Evolutionary conservation across 2,797 vertebrate species (phyloP).

Genomic region (Picus viridis): DNA sequence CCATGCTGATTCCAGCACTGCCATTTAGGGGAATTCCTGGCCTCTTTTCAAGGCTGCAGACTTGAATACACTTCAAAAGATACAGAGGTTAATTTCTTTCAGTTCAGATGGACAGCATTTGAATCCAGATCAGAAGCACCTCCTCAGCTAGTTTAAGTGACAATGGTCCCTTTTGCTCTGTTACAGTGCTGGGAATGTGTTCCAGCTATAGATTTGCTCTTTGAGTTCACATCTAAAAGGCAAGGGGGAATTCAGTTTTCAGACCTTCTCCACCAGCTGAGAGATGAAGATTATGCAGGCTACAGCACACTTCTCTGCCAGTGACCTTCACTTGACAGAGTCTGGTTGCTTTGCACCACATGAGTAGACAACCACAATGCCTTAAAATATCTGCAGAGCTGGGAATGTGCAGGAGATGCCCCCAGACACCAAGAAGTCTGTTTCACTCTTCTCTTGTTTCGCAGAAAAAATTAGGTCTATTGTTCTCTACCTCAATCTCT

Average conservation of each 20-base stretch:
- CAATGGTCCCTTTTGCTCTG: neutral
- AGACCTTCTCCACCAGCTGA: neutral
- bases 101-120: neutral
- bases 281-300: neutral
- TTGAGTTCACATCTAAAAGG: neutral
- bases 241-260: neutral
- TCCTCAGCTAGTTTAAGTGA: neutral
- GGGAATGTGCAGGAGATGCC: neutral
- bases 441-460: neutral
- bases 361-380: neutral
- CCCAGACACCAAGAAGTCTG: neutral
- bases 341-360: neutral
- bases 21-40: neutral
- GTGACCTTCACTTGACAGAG: neutral
- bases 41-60: neutral
- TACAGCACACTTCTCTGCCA: neutral
- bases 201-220: neutral
- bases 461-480: slow-evolving; percentile 8
- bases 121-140: neutral
- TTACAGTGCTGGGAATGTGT: neutral
- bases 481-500: neutral
- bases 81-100: neutral
- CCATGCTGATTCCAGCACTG: neutral
- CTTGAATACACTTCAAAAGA: neutral
- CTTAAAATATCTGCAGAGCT: neutral